Conservation (phyloP, 2,113 vertebrate species). For the Crotalus horridus region DNA sequence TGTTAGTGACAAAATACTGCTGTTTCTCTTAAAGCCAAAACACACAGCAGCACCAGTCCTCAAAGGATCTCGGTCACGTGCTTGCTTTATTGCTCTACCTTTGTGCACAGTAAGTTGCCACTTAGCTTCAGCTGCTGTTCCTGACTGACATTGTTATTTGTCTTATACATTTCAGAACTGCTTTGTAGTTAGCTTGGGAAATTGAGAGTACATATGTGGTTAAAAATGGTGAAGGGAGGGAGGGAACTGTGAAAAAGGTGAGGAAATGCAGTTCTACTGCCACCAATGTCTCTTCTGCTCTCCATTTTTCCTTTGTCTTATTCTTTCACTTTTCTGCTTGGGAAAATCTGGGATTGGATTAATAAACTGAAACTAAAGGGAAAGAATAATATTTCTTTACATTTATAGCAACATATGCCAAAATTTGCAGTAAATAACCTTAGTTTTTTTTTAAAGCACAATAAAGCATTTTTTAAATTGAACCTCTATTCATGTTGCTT, state of each 20-base stretch:
- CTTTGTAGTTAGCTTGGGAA: conserved; percentile 20
- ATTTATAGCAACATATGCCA: conserved; percentile 8
- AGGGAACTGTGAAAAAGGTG: neutral
- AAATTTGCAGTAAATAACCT: neutral
- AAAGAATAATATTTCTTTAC: neutral
- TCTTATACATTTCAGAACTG: conserved; percentile 20
- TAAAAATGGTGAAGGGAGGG: conserved; percentile 19
- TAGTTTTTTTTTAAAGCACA: neutral
- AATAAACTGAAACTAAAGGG: neutral
- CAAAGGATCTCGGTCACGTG: neutral
- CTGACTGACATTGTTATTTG: conserved; percentile 18
- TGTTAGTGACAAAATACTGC: conserved; percentile 25
- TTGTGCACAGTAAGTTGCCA: conserved; percentile 16
- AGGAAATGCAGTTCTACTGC: conserved; percentile 9
- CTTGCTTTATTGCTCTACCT: conserved; percentile 31
- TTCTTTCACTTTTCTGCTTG: neutral
- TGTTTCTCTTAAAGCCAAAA: conserved; percentile 37
- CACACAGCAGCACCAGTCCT: neutral
- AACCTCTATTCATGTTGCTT: neutral
- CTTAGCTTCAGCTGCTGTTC: conserved; percentile 8
- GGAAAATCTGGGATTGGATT: conserved; percentile 12
- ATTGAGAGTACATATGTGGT: conserved; percentile 9
- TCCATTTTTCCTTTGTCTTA: conserved; percentile 2
- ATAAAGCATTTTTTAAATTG: neutral
- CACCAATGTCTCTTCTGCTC: neutral